These are phyloP conservation scores for Naja naja DNA, from an alignment of 2,113 vertebrate genomes.

Conservation along the genomic window DNA sequence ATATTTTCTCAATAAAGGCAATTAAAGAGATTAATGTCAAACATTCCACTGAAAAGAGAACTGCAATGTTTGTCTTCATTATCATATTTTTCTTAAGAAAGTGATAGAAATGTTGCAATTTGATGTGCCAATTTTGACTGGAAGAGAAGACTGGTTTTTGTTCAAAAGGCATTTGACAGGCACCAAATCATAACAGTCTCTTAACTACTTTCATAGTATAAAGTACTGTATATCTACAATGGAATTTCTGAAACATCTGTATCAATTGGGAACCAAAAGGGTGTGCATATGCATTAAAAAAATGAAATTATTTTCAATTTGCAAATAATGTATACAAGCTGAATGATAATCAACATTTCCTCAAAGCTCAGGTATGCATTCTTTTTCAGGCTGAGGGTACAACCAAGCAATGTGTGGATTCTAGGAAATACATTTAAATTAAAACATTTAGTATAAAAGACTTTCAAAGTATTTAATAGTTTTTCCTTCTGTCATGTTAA, in stretches of 20 bases:
- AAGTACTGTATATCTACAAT: background rate
- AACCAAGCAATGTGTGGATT: background rate
- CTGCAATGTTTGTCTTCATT: background rate
- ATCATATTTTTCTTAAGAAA: background rate
- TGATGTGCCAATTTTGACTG: background rate
- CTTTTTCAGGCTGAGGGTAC: background rate
- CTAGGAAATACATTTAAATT: background rate
- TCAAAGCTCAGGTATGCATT: background rate
- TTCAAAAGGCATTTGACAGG: background rate
- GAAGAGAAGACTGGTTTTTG: background rate
- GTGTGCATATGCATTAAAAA: background rate
- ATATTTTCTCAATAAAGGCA: background rate
- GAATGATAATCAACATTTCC: background rate
- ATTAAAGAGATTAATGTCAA: background rate
- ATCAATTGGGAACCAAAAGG: background rate
- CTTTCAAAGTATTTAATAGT: background rate
- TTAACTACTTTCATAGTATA: background rate
- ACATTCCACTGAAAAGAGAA: background rate
- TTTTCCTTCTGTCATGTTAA: background rate
- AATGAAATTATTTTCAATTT: background rate
- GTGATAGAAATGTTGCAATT: background rate
- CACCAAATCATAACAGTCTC: background rate
- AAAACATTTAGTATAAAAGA: background rate
- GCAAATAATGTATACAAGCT: background rate
- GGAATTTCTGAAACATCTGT: background rate